phyloP scores from a whole-genome alignment of 2,113 vertebrate genomes.

The Dryoscopus gambensis region DNA sequence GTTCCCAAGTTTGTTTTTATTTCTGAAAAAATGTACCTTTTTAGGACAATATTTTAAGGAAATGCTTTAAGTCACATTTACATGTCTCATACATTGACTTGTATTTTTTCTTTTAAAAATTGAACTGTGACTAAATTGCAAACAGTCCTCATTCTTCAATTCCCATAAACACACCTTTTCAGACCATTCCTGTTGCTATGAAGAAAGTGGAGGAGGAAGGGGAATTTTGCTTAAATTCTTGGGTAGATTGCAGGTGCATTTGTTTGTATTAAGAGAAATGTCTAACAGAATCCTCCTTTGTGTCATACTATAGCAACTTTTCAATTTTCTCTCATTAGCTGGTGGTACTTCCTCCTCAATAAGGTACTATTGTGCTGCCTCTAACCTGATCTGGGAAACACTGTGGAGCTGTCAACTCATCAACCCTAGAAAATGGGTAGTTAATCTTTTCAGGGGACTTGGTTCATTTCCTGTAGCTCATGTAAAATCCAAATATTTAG shows the following conservation, averaged over 20 bases:
- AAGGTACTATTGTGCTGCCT: constrained; percentile 51
- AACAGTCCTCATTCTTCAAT: background rate
- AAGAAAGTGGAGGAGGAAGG: background rate
- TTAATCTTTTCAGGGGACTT: constrained; percentile 64
- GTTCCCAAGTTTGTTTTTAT: background rate
- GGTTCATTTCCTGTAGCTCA: constrained; percentile 63
- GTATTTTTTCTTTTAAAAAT: background rate
- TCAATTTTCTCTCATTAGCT: constrained; percentile 59
- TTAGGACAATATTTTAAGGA: background rate
- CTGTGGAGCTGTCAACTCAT: constrained; percentile 60
- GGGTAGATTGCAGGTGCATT: constrained; percentile 52
- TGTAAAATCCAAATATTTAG: constrained; percentile 62
- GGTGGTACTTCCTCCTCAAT: constrained; percentile 51
- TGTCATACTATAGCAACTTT: constrained; percentile 56
- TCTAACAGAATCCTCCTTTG: constrained; percentile 58
- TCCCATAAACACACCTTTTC: background rate
- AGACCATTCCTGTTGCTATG: background rate
- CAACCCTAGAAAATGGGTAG: constrained; percentile 50
- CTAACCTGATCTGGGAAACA: constrained; percentile 54
- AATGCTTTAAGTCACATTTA: background rate
- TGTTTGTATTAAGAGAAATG: constrained; percentile 44
- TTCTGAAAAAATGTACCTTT: background rate
- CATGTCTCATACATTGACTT: background rate
- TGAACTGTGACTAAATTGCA: background rate
- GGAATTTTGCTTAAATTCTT: background rate